A percentile compares a stretch with the other conserved stretches of the same genome.
phyloP scores from a whole-genome alignment of 2,113 vertebrate genomes.

The Hypocryptadius cinnamomeus region DNA sequence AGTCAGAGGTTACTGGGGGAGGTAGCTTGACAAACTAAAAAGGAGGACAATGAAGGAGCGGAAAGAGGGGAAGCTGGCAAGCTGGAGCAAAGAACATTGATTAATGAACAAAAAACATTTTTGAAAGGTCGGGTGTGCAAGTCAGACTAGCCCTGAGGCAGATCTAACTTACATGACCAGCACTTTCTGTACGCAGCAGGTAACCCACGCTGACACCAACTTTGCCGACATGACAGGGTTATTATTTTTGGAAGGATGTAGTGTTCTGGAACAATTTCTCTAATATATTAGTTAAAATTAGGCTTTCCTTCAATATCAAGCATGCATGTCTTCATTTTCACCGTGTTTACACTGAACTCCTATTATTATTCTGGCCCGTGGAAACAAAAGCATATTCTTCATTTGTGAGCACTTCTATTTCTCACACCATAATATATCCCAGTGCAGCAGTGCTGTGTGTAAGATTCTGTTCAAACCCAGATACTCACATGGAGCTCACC shows the following conservation, averaged over 20 bases:
- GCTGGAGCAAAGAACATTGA: conserved; percentile 65
- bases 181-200: conserved; percentile 61
- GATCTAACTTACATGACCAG: conserved; percentile 60
- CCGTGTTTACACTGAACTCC: neutral
- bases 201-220: conserved; percentile 70
- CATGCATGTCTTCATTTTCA: conserved; percentile 54
- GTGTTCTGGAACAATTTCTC: conserved; percentile 69
- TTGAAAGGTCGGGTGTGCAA: conserved; percentile 64
- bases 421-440: neutral
- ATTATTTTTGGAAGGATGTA: conserved; percentile 71
- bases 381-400: conserved; percentile 46
- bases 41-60: conserved; percentile 38
- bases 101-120: conserved; percentile 71
- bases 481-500: neutral
- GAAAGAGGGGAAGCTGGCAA: conserved; percentile 55
- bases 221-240: conserved; percentile 66
- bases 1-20: neutral
- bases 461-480: neutral
- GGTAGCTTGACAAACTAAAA: conserved; percentile 34
- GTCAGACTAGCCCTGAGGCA: conserved; percentile 66
- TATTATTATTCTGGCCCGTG: neutral
- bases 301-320: conserved; percentile 60
- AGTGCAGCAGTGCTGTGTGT: neutral
- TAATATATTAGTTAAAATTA: conserved; percentile 65
- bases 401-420: neutral